phyloP scores from a whole-genome alignment of 2,888 invertebrate genomes.

The Acleris sparsana region DNA sequence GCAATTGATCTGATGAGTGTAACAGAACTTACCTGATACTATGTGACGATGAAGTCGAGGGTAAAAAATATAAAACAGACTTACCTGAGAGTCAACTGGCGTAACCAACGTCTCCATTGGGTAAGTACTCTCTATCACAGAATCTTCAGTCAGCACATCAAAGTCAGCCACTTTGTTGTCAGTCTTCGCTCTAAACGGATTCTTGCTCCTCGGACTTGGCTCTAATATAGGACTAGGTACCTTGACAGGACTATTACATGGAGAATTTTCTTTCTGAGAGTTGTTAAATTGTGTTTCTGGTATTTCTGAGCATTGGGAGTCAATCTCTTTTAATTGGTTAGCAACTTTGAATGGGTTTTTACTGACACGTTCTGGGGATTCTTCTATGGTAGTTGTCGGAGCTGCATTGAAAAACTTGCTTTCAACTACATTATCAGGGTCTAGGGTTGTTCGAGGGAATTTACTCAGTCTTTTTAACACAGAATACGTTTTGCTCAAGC shows the following conservation, averaged over 20 bases:
- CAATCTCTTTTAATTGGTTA: slow-evolving; percentile 40
- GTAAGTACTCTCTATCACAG: slow-evolving; percentile 72
- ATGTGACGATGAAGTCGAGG: too few species aligned
- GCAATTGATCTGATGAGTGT: too few species aligned
- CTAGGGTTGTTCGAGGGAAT: slow-evolving; percentile 76
- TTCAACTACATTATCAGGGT: slow-evolving; percentile 73
- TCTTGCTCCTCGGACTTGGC: slow-evolving; percentile 52
- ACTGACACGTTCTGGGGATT: slow-evolving; percentile 42
- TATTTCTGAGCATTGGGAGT: slow-evolving; percentile 46
- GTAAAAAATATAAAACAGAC: too few species aligned
- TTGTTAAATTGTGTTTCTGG: slow-evolving; percentile 45
- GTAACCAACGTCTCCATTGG: slow-evolving; percentile 63
- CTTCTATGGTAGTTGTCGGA: slow-evolving; percentile 40
- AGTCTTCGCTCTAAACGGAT: slow-evolving; percentile 49
- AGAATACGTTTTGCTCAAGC: slow-evolving; percentile 55
- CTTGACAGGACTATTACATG: slow-evolving; percentile 53
- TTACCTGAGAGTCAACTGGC: slow-evolving; percentile 68
- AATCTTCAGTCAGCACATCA: slow-evolving; percentile 56
- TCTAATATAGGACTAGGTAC: slow-evolving; percentile 61
- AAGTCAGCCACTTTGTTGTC: slow-evolving; percentile 42
- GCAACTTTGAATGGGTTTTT: slow-evolving; percentile 33
- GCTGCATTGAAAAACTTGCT: slow-evolving; percentile 82
- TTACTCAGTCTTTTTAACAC: slow-evolving; percentile 76
- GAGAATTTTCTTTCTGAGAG: slow-evolving; percentile 70
- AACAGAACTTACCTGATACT: too few species aligned